Evolutionary conservation across 2,888 invertebrate genomes (phyloP).

Genomic region (Machimus atricapillus): DNA sequence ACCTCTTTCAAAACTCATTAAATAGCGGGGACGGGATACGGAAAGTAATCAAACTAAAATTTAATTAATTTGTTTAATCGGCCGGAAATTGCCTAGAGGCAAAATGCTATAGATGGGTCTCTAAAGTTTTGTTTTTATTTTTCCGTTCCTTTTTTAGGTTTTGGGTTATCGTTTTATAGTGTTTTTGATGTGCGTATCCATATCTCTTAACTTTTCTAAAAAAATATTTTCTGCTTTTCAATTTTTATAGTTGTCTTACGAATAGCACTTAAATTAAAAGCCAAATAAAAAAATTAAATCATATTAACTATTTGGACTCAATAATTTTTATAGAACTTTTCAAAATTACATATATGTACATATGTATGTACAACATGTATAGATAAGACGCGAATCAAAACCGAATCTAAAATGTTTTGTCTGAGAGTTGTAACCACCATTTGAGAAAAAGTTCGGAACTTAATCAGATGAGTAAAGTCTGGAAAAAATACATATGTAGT

Average conservation of each 20-base stretch:
- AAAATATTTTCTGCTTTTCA: background rate
- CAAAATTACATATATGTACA: too few relatives aligned
- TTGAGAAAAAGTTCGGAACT: too few relatives aligned
- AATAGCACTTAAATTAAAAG: too few relatives aligned
- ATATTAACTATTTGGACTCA: too few relatives aligned
- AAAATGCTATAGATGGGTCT: background rate
- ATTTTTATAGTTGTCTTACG: background rate
- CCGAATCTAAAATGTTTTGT: too few relatives aligned
- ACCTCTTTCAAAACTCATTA: slow-evolving; percentile 22
- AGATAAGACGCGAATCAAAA: too few relatives aligned
- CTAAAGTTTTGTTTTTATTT: background rate
- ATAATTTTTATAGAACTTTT: too few relatives aligned
- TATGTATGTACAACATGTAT: too few relatives aligned
- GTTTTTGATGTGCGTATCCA: background rate
- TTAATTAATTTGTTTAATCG: slow-evolving; percentile 39
- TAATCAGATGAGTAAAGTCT: too few relatives aligned
- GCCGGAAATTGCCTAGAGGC: background rate
- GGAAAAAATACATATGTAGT: too few relatives aligned
- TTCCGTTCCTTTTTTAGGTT: background rate
- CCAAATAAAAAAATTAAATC: too few relatives aligned
- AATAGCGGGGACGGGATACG: background rate
- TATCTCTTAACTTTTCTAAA: background rate
- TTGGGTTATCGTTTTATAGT: background rate
- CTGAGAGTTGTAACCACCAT: too few relatives aligned
- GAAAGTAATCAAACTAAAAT: slow-evolving; percentile 34